phyloP scores from a whole-genome alignment of 2,113 vertebrate species.

The Delphinapterus leucas region DNA sequence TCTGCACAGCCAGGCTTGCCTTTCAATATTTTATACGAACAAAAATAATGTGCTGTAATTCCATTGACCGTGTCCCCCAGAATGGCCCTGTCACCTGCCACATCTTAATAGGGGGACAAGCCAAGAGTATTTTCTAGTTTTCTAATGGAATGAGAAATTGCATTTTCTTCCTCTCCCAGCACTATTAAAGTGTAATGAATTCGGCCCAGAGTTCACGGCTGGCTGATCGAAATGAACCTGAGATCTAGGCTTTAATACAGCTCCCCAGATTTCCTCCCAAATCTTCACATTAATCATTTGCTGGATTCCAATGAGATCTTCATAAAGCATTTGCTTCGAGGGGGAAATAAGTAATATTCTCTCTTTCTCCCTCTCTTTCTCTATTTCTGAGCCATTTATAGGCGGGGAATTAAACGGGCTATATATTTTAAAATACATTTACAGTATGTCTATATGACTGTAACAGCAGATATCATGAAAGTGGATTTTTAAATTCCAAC shows the following conservation, averaged over 20 bases:
- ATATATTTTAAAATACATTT: slow-evolving; percentile 89
- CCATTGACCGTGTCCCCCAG: slow-evolving; percentile 85
- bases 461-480: slow-evolving; percentile 83
- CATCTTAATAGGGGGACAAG: slow-evolving; percentile 96
- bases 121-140: slow-evolving; percentile 93
- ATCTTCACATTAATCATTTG: slow-evolving; percentile 96
- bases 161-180: slow-evolving; percentile 92
- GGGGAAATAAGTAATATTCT: slow-evolving; percentile 67
- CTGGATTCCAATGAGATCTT: slow-evolving; percentile 88
- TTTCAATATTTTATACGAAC: slow-evolving; percentile 89
- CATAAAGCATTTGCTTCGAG: slow-evolving; percentile 82
- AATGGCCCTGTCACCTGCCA: slow-evolving; percentile 93
- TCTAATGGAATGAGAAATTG: slow-evolving; percentile 97
- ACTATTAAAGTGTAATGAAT: slow-evolving; percentile 97
- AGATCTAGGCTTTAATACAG: slow-evolving; percentile 94
- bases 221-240: slow-evolving; percentile 94
- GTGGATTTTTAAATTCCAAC: slow-evolving; percentile 85
- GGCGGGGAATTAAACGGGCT: slow-evolving; percentile 83
- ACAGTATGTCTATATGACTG: slow-evolving; percentile 87
- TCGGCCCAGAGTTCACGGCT: slow-evolving; percentile 96
- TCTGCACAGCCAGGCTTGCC: slow-evolving; percentile 87
- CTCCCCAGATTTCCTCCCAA: slow-evolving; percentile 93
- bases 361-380: slow-evolving; percentile 59
- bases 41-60: slow-evolving; percentile 87
- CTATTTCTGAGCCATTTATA: slow-evolving; percentile 80